phyloP scores from a whole-genome alignment of 2,888 invertebrate genomes.

The Spisula subtruncata region DNA sequence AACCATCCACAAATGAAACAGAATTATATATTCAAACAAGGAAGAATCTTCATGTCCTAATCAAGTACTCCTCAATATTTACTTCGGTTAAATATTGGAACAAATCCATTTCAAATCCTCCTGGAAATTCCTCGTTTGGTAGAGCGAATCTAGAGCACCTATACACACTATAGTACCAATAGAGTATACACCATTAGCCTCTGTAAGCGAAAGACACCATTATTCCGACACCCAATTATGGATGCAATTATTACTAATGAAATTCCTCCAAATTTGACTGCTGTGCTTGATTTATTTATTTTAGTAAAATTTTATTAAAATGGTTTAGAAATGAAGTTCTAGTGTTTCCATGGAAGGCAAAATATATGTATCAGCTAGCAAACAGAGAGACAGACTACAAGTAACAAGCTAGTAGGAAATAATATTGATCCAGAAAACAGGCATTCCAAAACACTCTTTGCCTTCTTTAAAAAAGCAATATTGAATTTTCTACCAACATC shows the following conservation, averaged over 20 bases:
- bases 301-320: background rate
- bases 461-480: slow-evolving; percentile 47
- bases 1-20: background rate
- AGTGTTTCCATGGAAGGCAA: background rate
- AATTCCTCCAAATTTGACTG: slow-evolving; percentile 8
- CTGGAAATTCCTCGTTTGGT: slow-evolving; percentile 4
- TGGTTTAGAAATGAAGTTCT: background rate
- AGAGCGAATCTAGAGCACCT: background rate
- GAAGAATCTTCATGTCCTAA: background rate
- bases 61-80: slow-evolving; percentile 16
- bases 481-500: slow-evolving; percentile 42
- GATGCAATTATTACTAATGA: background rate
- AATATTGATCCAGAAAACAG: slow-evolving; percentile 39
- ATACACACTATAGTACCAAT: background rate
- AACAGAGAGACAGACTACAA: slow-evolving; percentile 35
- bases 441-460: slow-evolving; percentile 52
- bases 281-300: slow-evolving; percentile 21
- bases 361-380: background rate
- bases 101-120: slow-evolving; percentile 12
- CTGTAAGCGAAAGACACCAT: background rate
- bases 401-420: slow-evolving; percentile 33
- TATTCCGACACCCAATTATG: slow-evolving; percentile 11
- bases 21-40: background rate
- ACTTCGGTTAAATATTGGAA: slow-evolving; percentile 12
- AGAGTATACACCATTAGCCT: background rate